Percentiles rank a stretch among this genome's conserved stretches.
phyloP scores from a whole-genome alignment of 2,888 invertebrate genomes.

The Dryococelus australis region DNA sequence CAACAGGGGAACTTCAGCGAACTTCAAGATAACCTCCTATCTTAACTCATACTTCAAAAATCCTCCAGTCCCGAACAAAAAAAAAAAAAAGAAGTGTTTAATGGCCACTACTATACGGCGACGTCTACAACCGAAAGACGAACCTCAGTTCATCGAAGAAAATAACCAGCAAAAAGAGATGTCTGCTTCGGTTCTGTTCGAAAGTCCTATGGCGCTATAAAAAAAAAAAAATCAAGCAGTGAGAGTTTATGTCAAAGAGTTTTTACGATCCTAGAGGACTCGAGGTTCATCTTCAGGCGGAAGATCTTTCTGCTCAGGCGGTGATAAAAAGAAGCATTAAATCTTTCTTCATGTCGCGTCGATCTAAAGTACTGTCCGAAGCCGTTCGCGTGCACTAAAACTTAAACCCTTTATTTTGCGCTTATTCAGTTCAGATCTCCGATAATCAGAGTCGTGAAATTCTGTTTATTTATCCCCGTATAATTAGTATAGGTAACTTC shows the following conservation, averaged over 20 bases:
- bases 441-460: too few species aligned
- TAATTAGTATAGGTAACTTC: too few species aligned
- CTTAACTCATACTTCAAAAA: neutral
- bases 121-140: neutral
- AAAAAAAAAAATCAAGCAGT: neutral
- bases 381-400: too few species aligned
- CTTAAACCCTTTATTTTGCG: too few species aligned
- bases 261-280: neutral
- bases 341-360: neutral
- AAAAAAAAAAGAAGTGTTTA: neutral
- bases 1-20: neutral
- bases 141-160: neutral
- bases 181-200: neutral
- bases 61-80: too few species aligned
- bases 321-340: neutral
- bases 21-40: neutral
- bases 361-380: neutral
- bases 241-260: too few species aligned
- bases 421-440: too few species aligned
- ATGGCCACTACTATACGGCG: neutral
- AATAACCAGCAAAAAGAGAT: neutral
- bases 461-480: too few species aligned
- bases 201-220: neutral
- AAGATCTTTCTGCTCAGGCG: neutral
- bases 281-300: neutral